These are phyloP conservation scores for Pao palembangensis DNA, from an alignment of 2,113 vertebrate genomes.

Conservation along the genomic window DNA sequence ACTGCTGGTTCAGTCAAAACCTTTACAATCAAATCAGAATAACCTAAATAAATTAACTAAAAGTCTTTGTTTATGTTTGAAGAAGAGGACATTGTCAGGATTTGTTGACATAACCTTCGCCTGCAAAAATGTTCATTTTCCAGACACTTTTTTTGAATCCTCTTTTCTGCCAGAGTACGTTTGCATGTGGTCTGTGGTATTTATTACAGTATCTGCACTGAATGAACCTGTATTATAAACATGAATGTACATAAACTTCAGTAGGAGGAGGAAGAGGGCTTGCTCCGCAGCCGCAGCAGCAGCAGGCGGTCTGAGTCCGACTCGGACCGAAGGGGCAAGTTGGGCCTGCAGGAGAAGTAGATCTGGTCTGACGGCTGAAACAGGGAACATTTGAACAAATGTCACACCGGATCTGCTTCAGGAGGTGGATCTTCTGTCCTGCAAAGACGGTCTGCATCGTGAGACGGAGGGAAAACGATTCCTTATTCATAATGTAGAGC, in stretches of 20 bases:
- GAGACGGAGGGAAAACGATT: constrained; percentile 25
- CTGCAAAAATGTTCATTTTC: constrained; percentile 19
- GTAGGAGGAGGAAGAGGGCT: constrained; percentile 48
- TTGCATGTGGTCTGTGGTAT: constrained; percentile 77
- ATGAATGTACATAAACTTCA: constrained; percentile 75
- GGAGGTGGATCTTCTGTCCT: constrained; percentile 19
- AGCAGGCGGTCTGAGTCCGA: constrained; percentile 9
- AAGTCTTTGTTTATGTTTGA: background rate
- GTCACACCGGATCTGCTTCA: constrained; percentile 41
- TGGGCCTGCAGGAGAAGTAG: constrained; percentile 13
- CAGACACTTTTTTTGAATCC: constrained; percentile 10
- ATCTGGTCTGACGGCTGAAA: constrained; percentile 45
- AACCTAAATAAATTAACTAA: too few species aligned
- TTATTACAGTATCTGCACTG: constrained; percentile 72
- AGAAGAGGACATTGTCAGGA: too few species aligned
- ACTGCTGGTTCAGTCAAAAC: too few species aligned
- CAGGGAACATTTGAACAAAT: constrained; percentile 19
- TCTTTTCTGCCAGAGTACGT: constrained; percentile 40
- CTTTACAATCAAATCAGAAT: too few species aligned
- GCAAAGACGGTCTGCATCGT: constrained; percentile 32
- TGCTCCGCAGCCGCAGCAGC: constrained; percentile 34
- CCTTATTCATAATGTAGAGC: constrained; percentile 67
- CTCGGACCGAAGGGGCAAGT: background rate
- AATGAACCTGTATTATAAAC: constrained; percentile 74
- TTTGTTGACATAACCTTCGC: background rate